Conservation (phyloP, 1,140 invertebrate genomes). For the Phocides pigmalion region DNA sequence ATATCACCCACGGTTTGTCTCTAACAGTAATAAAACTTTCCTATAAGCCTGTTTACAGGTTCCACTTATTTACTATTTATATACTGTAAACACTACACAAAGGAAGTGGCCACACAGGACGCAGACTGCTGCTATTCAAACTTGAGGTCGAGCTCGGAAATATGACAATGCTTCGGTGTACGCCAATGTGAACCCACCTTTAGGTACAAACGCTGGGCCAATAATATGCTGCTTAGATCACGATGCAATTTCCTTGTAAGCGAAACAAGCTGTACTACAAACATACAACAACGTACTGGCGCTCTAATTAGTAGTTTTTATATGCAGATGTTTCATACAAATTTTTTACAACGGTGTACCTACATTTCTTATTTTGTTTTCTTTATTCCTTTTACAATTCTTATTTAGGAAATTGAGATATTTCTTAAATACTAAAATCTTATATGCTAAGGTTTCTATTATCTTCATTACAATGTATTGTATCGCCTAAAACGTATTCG, state of each 20-base stretch:
- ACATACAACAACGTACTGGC: no score
- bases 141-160: slow-evolving; percentile 58
- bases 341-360: no score
- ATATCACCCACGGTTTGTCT: slow-evolving; percentile 20
- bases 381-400: no score
- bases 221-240: slow-evolving; percentile 50
- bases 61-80: slow-evolving; percentile 67
- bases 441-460: no score
- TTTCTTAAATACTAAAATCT: no score
- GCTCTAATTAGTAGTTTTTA: no score
- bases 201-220: slow-evolving; percentile 45
- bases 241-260: not conserved
- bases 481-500: no score
- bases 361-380: no score
- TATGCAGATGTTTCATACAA: no score
- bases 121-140: slow-evolving; percentile 60
- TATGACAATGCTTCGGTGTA: slow-evolving; percentile 71
- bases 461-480: no score
- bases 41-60: slow-evolving; percentile 61
- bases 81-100: slow-evolving; percentile 66
- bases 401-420: no score
- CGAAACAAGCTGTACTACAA: no score
- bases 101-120: slow-evolving; percentile 62
- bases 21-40: slow-evolving; percentile 53
- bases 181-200: slow-evolving; percentile 69